phyloP scores from a whole-genome alignment of 53 echinoderm and acorn worm genomes.

The Holothuria leucospilota region DNA sequence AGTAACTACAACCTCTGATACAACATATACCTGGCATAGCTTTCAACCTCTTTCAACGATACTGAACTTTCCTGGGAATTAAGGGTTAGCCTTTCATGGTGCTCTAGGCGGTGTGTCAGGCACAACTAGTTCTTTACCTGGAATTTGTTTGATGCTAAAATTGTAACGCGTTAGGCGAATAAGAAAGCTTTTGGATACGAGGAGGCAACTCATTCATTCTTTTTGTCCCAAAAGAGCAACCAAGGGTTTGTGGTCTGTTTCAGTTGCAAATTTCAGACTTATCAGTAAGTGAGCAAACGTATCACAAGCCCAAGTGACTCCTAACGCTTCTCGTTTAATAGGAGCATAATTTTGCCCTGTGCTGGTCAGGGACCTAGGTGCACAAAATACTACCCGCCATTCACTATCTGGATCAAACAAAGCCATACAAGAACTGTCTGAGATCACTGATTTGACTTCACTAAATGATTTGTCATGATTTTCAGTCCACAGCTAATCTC shows the following conservation, averaged over 20 bases:
- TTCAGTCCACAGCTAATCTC: constrained; percentile 51
- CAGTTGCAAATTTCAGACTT: constrained; percentile 20
- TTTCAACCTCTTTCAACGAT: too few relatives aligned
- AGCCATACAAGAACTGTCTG: too few relatives aligned
- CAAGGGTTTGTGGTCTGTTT: constrained; percentile 36
- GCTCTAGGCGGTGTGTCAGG: constrained; percentile 66
- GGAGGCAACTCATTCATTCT: constrained; percentile 57
- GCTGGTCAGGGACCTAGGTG: too few relatives aligned
- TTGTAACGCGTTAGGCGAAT: constrained; percentile 62
- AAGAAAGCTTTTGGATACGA: constrained; percentile 70
- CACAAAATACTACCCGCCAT: constrained; percentile 24
- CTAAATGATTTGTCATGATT: constrained; percentile 51
- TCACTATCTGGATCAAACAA: constrained; percentile 51
- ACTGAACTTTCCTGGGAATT: too few relatives aligned
- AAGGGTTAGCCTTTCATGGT: constrained; percentile 24
- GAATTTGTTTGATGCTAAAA: constrained; percentile 52
- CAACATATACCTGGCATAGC: too few relatives aligned
- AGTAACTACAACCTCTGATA: too few relatives aligned
- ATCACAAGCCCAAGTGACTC: constrained; percentile 40
- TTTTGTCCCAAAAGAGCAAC: constrained; percentile 45
- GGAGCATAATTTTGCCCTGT: too few relatives aligned
- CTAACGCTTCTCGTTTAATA: too few relatives aligned
- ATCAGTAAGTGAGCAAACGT: constrained; percentile 33
- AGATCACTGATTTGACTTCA: too few relatives aligned
- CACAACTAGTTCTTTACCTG: constrained; percentile 58